Percentiles rank a stretch among this genome's conserved stretches.
phyloP scores from a whole-genome alignment of 2,888 invertebrate species.

The Eulithis testata region DNA sequence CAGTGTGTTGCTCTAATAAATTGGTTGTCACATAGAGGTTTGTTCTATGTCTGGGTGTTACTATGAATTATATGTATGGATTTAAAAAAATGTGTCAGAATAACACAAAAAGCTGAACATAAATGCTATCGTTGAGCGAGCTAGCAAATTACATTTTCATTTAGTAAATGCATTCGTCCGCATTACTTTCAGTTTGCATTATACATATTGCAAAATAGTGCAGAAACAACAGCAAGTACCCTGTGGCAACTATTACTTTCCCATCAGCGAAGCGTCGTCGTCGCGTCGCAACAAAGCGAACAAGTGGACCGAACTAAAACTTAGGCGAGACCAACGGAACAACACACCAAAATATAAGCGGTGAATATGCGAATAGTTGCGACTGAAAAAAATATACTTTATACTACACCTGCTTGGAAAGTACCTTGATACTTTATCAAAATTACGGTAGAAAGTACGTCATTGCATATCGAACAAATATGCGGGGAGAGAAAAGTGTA shows the following conservation, averaged over 20 bases:
- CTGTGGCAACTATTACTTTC: slow-evolving; percentile 21
- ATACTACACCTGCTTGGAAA: too few species aligned
- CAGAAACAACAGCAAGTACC: slow-evolving; percentile 7
- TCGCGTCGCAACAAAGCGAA: slow-evolving; percentile 22
- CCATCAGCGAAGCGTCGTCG: slow-evolving; percentile 6
- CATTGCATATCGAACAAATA: too few species aligned
- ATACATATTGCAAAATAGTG: slow-evolving; percentile 1
- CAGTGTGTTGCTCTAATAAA: too few species aligned
- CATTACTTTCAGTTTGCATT: slow-evolving; percentile 17
- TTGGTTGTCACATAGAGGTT: too few species aligned
- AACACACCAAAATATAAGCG: slow-evolving; percentile 15
- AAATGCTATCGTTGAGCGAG: not conserved
- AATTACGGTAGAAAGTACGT: too few species aligned
- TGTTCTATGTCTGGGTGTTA: too few species aligned
- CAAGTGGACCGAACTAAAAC: slow-evolving; percentile 27
- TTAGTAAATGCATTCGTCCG: slow-evolving; percentile 15
- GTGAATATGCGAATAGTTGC: slow-evolving; percentile 9
- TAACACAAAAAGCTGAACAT: not conserved
- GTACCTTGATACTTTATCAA: too few species aligned
- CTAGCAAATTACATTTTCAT: slow-evolving; percentile 8
- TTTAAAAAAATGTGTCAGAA: too few species aligned
- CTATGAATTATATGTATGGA: too few species aligned
- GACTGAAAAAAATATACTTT: not conserved
- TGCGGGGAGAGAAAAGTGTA: too few species aligned
- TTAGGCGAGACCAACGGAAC: slow-evolving; percentile 6